These are phyloP conservation scores for Lota lota DNA, from an alignment of 2,113 vertebrate species.

Conservation along the genomic window DNA sequence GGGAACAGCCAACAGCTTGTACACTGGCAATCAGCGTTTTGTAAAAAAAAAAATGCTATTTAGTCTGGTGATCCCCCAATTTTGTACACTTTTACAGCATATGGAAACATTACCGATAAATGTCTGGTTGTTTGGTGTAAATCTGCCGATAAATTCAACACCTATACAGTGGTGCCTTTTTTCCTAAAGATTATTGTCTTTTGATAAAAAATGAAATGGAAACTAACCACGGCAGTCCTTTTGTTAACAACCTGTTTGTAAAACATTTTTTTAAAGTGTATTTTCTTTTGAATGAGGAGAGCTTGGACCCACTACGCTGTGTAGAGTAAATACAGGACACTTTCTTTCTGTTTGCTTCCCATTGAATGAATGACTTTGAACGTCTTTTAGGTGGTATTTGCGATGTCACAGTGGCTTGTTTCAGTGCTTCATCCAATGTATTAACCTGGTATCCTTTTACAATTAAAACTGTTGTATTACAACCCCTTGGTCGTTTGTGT, in stretches of 20 bases:
- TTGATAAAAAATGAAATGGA: conserved; percentile 47
- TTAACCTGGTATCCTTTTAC: conserved; percentile 70
- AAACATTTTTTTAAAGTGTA: conserved; percentile 49
- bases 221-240: conserved; percentile 37
- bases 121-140: conserved; percentile 44
- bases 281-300: conserved; percentile 48
- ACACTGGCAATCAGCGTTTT: conserved; percentile 40
- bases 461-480: conserved; percentile 69
- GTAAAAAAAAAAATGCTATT: conserved; percentile 37
- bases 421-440: conserved; percentile 74
- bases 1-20: conserved; percentile 42
- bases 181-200: conserved; percentile 46
- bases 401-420: conserved; percentile 73
- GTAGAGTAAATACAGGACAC: conserved; percentile 57
- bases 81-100: conserved; percentile 42
- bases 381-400: conserved; percentile 69
- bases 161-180: conserved; percentile 68
- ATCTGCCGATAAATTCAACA: conserved; percentile 38
- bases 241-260: conserved; percentile 56
- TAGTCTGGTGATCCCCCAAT: conserved; percentile 37
- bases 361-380: conserved; percentile 58
- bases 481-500: too few relatives aligned
- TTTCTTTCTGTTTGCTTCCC: conserved; percentile 51
- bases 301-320: conserved; percentile 36
- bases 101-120: conserved; percentile 39